These are phyloP conservation scores for Clarias magur DNA, from an alignment of 2,113 vertebrate species.

Conservation along the genomic window DNA sequence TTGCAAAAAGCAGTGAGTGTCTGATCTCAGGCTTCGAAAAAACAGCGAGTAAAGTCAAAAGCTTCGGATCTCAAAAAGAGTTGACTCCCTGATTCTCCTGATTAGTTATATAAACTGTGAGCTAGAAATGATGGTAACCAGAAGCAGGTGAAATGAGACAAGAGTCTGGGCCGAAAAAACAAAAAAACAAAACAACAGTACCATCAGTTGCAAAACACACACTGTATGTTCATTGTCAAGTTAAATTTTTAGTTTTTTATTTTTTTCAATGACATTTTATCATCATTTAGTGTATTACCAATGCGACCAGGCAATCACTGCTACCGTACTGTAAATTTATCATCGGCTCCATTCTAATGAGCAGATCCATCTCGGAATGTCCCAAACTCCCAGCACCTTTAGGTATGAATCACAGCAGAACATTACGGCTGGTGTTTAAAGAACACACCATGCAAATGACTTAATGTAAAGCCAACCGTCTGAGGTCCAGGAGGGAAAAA, in stretches of 20 bases:
- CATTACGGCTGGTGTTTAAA: constrained; percentile 34
- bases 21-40: neutral
- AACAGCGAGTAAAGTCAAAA: neutral
- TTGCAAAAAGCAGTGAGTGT: neutral
- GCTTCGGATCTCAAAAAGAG: neutral
- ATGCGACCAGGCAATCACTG: neutral
- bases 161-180: neutral
- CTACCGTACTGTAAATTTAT: neutral
- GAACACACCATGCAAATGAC: constrained; percentile 32
- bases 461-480: constrained; percentile 80
- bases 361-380: constrained; percentile 15
- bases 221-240: neutral
- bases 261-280: neutral
- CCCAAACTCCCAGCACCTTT: constrained; percentile 9
- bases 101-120: neutral
- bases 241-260: neutral
- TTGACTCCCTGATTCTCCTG: neutral
- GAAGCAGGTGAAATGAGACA: constrained; percentile 1
- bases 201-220: neutral
- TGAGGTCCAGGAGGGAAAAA: constrained; percentile 62
- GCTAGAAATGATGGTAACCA: neutral
- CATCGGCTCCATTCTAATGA: neutral
- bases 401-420: constrained; percentile 33
- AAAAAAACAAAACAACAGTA: too few species aligned
- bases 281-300: neutral